Evolutionary conservation across 2,797 vertebrate species (phyloP).

Genomic region (Periparus ater): DNA sequence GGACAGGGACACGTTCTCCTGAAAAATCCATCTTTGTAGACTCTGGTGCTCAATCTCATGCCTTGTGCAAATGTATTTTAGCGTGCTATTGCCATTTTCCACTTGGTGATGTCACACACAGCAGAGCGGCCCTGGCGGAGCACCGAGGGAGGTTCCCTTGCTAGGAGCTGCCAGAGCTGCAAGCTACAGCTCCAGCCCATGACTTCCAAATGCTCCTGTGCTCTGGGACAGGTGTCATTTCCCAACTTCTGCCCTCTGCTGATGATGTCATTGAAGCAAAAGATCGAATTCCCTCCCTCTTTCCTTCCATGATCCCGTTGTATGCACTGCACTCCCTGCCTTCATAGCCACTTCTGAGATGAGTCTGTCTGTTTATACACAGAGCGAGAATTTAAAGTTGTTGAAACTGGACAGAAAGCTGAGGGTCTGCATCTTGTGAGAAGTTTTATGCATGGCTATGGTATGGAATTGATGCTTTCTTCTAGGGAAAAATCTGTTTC

Average conservation of each 20-base stretch:
- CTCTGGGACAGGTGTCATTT: background rate
- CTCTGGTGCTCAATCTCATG: background rate
- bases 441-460: background rate
- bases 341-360: background rate
- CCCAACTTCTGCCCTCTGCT: background rate
- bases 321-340: background rate
- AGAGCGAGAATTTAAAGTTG: background rate
- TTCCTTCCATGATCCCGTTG: background rate
- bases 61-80: constrained; percentile 2
- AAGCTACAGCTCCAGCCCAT: background rate
- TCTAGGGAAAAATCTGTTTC: background rate
- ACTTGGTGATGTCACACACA: background rate
- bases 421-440: background rate
- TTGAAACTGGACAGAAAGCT: background rate
- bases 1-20: background rate
- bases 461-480: background rate
- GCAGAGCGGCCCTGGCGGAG: background rate
- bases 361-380: background rate
- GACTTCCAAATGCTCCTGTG: background rate
- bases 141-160: background rate
- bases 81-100: background rate
- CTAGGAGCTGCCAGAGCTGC: background rate
- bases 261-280: background rate
- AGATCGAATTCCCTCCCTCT: background rate
- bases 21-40: constrained; percentile 38